A percentile compares a stretch with the other conserved stretches of the same genome.
phyloP scores from a whole-genome alignment of 2,888 invertebrate genomes.

The Hanleya hanleyi region DNA sequence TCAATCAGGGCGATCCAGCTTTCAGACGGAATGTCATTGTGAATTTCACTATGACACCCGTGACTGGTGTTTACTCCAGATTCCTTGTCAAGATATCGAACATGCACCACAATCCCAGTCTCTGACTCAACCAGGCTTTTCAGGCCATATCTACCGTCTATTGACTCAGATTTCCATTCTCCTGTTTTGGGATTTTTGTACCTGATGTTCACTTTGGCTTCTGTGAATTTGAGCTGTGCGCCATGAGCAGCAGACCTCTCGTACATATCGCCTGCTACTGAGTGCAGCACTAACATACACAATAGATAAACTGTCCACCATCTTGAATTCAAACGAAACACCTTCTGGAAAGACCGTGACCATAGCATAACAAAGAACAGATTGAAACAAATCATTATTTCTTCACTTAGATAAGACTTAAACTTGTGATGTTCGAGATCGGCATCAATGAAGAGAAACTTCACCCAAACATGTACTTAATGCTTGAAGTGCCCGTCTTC shows the following conservation, averaged over 20 bases:
- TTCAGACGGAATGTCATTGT: conserved; percentile 70
- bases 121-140: conserved; percentile 77
- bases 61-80: conserved; percentile 73
- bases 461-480: not conserved
- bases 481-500: not conserved
- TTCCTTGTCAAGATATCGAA: conserved; percentile 72
- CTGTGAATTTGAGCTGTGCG: no score
- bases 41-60: conserved; percentile 67
- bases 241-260: conserved; percentile 6
- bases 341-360: not conserved
- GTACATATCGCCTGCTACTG: not conserved
- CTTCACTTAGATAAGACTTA: not conserved
- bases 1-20: conserved; percentile 88
- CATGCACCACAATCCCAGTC: conserved; percentile 82
- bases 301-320: not conserved
- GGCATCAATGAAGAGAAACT: not conserved
- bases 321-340: no score
- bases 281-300: not conserved
- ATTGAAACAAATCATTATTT: conserved; percentile 5
- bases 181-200: conserved; percentile 40
- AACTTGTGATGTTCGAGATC: not conserved
- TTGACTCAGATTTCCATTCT: conserved; percentile 52
- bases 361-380: not conserved
- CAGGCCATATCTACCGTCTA: conserved; percentile 77
- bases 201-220: conserved; percentile 23